Conservation (phyloP, 2,797 vertebrate species). For the Oceanodroma leucorhoa region DNA sequence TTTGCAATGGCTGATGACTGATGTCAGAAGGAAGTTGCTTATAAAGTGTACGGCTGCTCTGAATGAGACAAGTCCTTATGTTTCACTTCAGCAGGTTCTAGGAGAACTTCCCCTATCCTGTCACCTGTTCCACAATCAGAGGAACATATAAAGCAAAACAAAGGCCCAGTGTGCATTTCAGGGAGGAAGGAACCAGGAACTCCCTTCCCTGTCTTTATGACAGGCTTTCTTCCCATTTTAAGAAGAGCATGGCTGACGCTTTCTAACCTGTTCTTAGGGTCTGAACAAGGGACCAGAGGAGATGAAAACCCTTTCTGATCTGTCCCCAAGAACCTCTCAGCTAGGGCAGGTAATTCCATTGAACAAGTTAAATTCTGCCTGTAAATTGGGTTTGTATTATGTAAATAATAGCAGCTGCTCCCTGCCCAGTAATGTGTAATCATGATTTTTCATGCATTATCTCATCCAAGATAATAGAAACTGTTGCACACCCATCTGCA, state of each 20-base stretch:
- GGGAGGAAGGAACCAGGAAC: not conserved
- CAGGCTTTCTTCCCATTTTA: not conserved
- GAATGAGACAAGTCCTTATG: not conserved
- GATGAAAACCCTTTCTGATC: not conserved
- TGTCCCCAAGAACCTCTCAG: not conserved
- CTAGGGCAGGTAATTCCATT: not conserved
- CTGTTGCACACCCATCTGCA: not conserved
- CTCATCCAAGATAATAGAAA: not conserved
- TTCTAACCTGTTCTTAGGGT: not conserved
- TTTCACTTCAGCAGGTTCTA: not conserved
- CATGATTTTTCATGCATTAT: not conserved
- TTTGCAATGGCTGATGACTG: not conserved
- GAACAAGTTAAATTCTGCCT: conserved; percentile 15
- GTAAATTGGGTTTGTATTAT: not conserved
- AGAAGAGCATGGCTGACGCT: not conserved
- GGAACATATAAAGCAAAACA: not conserved
- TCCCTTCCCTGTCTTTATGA: not conserved
- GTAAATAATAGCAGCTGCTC: conserved; percentile 11
- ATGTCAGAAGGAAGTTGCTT: not conserved
- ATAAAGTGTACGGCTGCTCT: not conserved
- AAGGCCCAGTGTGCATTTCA: not conserved
- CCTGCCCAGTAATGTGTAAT: not conserved
- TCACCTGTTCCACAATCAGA: not conserved
- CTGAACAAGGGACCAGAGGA: not conserved
- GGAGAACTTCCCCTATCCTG: not conserved